Percentiles rank a stretch among this genome's conserved stretches.
These are phyloP conservation scores for Origma solitaria DNA, from an alignment of 2,113 vertebrate genomes.

Conservation along the genomic window DNA sequence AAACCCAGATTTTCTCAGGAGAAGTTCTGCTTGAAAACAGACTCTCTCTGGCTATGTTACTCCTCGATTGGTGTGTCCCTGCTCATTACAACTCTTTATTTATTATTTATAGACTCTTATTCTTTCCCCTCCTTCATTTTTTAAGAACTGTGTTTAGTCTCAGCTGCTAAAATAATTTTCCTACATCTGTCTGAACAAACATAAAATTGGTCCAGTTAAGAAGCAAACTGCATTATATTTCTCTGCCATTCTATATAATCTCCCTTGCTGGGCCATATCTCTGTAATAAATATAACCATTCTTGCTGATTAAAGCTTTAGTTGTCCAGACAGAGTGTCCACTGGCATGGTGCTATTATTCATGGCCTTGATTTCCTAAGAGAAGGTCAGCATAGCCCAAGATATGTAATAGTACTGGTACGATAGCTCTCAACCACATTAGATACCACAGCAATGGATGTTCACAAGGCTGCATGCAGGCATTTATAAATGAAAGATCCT, in stretches of 20 bases:
- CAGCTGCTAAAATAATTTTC: background rate
- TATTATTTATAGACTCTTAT: background rate
- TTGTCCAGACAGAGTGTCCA: background rate
- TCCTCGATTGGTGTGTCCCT: constrained; percentile 40
- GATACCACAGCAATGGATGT: background rate
- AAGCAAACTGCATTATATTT: background rate
- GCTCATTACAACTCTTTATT: background rate
- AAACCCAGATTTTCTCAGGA: constrained; percentile 79
- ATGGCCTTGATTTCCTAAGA: background rate
- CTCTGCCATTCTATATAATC: background rate
- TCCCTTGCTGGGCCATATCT: background rate
- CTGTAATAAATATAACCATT: background rate
- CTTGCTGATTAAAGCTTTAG: background rate
- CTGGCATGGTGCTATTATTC: background rate
- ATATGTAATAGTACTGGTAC: background rate
- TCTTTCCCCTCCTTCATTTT: background rate
- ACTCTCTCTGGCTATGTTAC: constrained; percentile 40
- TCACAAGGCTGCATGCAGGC: background rate
- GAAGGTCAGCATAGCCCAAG: background rate
- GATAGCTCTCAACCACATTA: background rate
- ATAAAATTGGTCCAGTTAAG: background rate
- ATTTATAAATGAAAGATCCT: background rate
- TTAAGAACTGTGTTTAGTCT: background rate
- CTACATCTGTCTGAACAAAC: background rate
- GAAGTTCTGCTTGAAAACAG: constrained; percentile 68